These are phyloP conservation scores for Drosophila quasianomalipes DNA, from an alignment of 2,888 invertebrate genomes.

Conservation along the genomic window DNA sequence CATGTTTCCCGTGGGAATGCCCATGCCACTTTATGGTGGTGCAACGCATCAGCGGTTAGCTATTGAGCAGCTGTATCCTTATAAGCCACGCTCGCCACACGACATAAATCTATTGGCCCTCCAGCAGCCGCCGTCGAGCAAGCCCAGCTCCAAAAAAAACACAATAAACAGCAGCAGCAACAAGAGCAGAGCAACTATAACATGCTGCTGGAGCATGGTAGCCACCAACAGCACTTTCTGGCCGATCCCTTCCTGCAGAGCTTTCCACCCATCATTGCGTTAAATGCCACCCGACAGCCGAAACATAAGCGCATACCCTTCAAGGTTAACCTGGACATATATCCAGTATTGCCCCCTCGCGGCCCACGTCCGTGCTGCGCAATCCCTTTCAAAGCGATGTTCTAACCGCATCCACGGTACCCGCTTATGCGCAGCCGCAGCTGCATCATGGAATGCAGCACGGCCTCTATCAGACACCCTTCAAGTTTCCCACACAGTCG, in stretches of 20 bases:
- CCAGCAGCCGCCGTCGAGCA: conserved; percentile 71
- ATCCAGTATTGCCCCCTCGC: conserved; percentile 86
- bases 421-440: conserved; percentile 40
- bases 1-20: conserved; percentile 63
- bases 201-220: conserved; percentile 59
- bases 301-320: conserved; percentile 86
- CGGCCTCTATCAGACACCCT: conserved; percentile 67
- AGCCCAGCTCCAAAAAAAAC: conserved; percentile 74
- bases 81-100: conserved; percentile 90
- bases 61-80: conserved; percentile 89
- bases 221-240: conserved; percentile 72
- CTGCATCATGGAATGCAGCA: conserved; percentile 42
- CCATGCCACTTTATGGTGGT: conserved; percentile 55
- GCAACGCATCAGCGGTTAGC: conserved; percentile 78
- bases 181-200: conserved; percentile 65
- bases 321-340: conserved; percentile 89
- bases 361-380: conserved; percentile 72
- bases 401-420: conserved; percentile 50
- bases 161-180: conserved; percentile 65
- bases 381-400: conserved; percentile 77
- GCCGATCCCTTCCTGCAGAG: conserved; percentile 63
- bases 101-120: conserved; percentile 91
- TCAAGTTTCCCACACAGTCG: conserved; percentile 71
- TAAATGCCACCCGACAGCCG: conserved; percentile 77
- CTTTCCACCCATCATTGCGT: conserved; percentile 63